Evolutionary conservation across 2,888 invertebrate genomes (phyloP), one percentile per base, ranked within the genome.

Genomic region (Cephus pygmeus): DNA sequence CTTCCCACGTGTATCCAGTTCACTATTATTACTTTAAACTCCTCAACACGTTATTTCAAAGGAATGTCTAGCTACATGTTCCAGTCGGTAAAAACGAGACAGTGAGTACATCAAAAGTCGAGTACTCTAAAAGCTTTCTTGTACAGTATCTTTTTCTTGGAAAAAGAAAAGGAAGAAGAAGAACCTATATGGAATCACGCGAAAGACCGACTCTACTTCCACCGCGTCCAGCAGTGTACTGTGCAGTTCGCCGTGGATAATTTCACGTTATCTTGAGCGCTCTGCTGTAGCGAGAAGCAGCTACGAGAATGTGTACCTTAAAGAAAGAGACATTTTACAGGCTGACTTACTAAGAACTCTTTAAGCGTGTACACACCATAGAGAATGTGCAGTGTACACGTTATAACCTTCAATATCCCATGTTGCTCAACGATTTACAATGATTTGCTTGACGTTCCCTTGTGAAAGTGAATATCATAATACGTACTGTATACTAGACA

Each of bases 61-160:
- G 83, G 86, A 86, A 85, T 82, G 77, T 80, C 33, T 69, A 81
- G 80, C 79, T 80, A 80, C 80, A 56, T 68, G 33, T 83, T 34
- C 69, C 69, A 71, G 23, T 56, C 56, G 30, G 40, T 34, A 78
- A 77, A 78, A 79, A 83, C 81, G 75, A 40, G 74, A 75, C 35
- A 6, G 23, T n/a, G 40, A 71, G 35, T 74, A 76, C 85, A 83
- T 78, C 80, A 73, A 80, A 81, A 85, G 83, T 76, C 76, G 75
- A 75, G 31, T 80, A 85, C 84, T 84, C 83, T 84, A 85, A 84
- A 84, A 85, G 84, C 83, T 82, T 80, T 79, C 73, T 77, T 80
- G 79, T 75, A 34, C 79, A 69, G 56, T 56, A 56, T 56, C 56
- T 56, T 56, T 56, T 15, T 56, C 56, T 23, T 15, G 35, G 30